phyloP scores from a whole-genome alignment of 1,140 invertebrate genomes.

The Telenomus remus region DNA sequence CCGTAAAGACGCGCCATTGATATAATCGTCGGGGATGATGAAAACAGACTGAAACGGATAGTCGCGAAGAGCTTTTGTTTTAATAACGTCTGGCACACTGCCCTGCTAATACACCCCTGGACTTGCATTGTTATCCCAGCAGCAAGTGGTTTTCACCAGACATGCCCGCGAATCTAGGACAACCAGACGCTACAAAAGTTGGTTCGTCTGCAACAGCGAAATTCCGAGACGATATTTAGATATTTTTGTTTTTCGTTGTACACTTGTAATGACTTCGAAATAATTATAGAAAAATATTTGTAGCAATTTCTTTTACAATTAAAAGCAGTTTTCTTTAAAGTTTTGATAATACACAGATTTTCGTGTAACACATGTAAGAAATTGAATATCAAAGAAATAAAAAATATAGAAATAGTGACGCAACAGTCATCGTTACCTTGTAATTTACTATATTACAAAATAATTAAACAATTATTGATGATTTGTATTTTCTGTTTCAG shows the following conservation, averaged over 20 bases:
- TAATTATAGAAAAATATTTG: constrained; percentile 16
- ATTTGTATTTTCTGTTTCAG: too few species aligned
- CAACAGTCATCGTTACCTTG: too few species aligned
- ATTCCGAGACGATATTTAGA: constrained; percentile 20
- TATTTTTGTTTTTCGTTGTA: too few species aligned
- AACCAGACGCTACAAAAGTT: constrained; percentile 34
- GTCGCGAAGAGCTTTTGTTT: constrained; percentile 41
- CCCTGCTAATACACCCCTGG: constrained; percentile 54
- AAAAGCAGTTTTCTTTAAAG: too few species aligned
- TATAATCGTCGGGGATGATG: constrained; percentile 25
- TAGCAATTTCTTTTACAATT: too few species aligned
- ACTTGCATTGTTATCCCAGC: constrained; percentile 55
- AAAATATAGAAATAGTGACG: too few species aligned
- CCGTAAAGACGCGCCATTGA: constrained; percentile 30
- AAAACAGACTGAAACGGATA: constrained; percentile 6
- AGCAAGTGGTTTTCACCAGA: constrained; percentile 51
- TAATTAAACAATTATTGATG: too few species aligned
- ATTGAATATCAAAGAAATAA: too few species aligned
- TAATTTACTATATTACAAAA: too few species aligned
- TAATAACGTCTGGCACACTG: constrained; percentile 58
- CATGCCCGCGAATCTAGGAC: constrained; percentile 39
- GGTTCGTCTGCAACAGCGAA: constrained; percentile 22
- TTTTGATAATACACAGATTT: too few species aligned
- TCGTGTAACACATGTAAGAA: too few species aligned
- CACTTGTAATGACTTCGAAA: constrained; percentile 28